phyloP scores from a whole-genome alignment of 2,113 vertebrate genomes.

The Eulemur rufifrons region DNA sequence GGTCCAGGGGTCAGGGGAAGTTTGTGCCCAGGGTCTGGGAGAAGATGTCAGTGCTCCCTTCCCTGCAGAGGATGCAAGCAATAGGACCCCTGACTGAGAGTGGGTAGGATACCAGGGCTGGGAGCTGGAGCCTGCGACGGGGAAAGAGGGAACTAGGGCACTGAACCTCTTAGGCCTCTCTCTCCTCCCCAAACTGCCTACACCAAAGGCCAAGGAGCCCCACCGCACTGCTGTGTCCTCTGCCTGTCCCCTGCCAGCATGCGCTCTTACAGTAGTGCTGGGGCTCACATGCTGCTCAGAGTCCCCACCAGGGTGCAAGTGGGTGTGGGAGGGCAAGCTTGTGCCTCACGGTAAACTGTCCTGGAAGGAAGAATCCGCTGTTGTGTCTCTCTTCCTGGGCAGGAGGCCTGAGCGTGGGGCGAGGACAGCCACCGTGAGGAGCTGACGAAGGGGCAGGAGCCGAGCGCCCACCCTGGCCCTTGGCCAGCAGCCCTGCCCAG shows the following conservation, averaged over 20 bases:
- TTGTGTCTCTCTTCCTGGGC: background rate
- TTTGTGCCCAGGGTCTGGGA: background rate
- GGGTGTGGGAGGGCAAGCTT: background rate
- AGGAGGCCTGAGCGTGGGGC: background rate
- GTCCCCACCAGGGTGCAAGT: background rate
- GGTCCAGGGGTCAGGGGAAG: background rate
- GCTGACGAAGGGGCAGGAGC: background rate
- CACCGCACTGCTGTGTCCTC: background rate
- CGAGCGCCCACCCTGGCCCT: background rate
- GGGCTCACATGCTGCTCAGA: background rate
- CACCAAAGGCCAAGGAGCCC: background rate
- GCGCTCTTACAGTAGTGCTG: background rate
- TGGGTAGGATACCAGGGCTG: background rate
- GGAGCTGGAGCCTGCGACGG: background rate
- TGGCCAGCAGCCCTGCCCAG: background rate
- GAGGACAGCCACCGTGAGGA: background rate
- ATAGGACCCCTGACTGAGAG: background rate
- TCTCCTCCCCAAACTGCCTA: background rate
- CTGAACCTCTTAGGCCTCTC: background rate
- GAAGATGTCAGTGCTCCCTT: background rate
- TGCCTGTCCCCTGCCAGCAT: accelerated
- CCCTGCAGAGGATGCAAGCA: background rate
- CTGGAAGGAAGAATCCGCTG: background rate
- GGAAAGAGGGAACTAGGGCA: background rate
- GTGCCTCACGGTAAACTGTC: background rate